Conservation (phyloP, 2,113 vertebrate genomes). For the Physeter macrocephalus region DNA sequence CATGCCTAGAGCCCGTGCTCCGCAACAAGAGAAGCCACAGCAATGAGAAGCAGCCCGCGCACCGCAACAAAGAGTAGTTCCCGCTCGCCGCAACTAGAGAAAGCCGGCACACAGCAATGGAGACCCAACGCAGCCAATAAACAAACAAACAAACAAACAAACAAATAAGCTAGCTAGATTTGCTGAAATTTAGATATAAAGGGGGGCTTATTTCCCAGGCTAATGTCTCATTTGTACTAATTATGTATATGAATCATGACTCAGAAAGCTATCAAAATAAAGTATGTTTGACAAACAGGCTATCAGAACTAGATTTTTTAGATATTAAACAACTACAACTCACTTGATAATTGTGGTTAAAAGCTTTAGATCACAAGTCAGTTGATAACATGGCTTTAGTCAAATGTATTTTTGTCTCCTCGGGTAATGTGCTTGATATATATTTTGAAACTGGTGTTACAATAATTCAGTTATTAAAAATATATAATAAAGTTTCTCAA, state of each 20-base stretch:
- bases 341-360: neutral
- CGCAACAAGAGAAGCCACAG: too few species aligned
- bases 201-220: neutral
- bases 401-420: neutral
- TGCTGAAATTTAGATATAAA: neutral
- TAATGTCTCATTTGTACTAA: neutral
- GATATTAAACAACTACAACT: constrained; percentile 27
- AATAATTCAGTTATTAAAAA: neutral
- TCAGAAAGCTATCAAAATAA: constrained; percentile 12
- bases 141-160: neutral
- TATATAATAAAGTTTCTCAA: neutral
- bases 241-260: neutral
- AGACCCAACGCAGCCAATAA: too few species aligned
- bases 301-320: neutral
- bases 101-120: too few species aligned
- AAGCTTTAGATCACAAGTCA: neutral
- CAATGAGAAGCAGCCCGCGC: too few species aligned
- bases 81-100: too few species aligned
- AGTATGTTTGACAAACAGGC: constrained; percentile 15
- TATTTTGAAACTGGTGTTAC: neutral
- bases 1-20: too few species aligned
- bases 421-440: neutral
- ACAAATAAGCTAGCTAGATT: neutral
- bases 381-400: neutral
- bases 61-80: too few species aligned